Percentiles rank a stretch among this genome's conserved stretches.
Conservation (phyloP, 2,113 vertebrate genomes). For the Tupaia tana region DNA sequence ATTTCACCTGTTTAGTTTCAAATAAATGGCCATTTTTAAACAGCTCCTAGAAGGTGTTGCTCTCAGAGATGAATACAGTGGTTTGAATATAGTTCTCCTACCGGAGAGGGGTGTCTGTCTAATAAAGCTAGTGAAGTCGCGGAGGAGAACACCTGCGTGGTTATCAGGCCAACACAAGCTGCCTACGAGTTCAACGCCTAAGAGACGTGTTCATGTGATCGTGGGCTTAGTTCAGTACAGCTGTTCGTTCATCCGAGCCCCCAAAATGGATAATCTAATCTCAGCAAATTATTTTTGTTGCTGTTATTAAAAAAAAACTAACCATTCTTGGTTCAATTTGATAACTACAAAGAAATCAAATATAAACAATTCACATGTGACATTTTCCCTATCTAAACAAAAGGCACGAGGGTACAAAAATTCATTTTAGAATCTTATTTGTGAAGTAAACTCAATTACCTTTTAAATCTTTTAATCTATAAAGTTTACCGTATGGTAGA, state of each 20-base stretch:
- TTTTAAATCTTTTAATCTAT: constrained; percentile 65
- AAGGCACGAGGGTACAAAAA: not conserved
- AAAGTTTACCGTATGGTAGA: not conserved
- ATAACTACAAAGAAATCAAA: constrained; percentile 65
- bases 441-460: constrained; percentile 55
- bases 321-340: constrained; percentile 21
- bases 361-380: constrained; percentile 37
- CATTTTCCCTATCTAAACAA: constrained; percentile 61
- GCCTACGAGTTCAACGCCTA: constrained; percentile 45
- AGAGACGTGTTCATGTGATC: constrained; percentile 45
- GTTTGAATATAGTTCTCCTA: too few relatives aligned
- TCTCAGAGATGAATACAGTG: not conserved
- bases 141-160: constrained; percentile 48
- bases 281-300: constrained; percentile 65
- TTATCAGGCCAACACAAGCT: constrained; percentile 49
- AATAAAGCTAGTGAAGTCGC: not conserved
- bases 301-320: constrained; percentile 55
- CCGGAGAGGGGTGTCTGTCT: not conserved
- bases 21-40: constrained; percentile 29
- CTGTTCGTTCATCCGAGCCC: constrained; percentile 40
- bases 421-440: constrained; percentile 58
- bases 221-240: not conserved
- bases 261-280: constrained; percentile 57
- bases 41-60: not conserved
- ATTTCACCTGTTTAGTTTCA: constrained; percentile 54